A percentile compares a stretch with the other conserved stretches of the same genome.
Evolutionary conservation across 2,113 vertebrate genomes (phyloP).

Genomic region (Galemys pyrenaicus): DNA sequence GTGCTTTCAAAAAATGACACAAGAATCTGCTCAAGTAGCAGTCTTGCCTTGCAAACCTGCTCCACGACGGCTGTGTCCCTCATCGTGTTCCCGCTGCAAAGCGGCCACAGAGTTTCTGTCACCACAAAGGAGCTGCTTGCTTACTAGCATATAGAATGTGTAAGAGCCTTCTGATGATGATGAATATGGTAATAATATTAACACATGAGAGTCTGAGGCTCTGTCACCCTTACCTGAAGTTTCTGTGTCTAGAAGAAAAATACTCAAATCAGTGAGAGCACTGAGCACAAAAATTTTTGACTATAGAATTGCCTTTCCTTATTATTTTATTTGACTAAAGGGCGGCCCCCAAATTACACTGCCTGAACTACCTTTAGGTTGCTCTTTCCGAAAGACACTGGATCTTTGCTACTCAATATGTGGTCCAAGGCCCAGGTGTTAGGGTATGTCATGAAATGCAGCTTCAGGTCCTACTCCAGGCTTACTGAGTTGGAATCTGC

Average conservation of each 20-base stretch:
- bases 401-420: neutral
- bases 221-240: neutral
- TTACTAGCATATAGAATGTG: neutral
- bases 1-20: no score
- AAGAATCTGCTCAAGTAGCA: no score
- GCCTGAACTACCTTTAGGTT: neutral
- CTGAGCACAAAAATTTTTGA: neutral
- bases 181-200: neutral
- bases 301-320: neutral
- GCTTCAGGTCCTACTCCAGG: no score
- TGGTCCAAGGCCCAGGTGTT: neutral
- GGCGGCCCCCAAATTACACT: neutral
- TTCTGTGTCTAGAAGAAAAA: neutral
- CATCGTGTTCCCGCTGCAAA: no score
- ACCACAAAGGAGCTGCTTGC: neutral
- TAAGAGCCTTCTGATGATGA: neutral
- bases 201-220: neutral
- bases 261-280: neutral
- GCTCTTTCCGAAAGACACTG: neutral
- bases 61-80: no score
- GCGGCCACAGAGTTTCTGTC: no score
- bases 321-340: constrained; percentile 36
- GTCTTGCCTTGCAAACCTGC: no score
- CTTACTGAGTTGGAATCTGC: neutral
- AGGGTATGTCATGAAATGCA: neutral